A percentile compares a stretch with the other conserved stretches of the same genome.
These are phyloP conservation scores for Eucidaris tribuloides DNA, from an alignment of 35 echinoderm and acorn worm species.

Conservation along the genomic window DNA sequence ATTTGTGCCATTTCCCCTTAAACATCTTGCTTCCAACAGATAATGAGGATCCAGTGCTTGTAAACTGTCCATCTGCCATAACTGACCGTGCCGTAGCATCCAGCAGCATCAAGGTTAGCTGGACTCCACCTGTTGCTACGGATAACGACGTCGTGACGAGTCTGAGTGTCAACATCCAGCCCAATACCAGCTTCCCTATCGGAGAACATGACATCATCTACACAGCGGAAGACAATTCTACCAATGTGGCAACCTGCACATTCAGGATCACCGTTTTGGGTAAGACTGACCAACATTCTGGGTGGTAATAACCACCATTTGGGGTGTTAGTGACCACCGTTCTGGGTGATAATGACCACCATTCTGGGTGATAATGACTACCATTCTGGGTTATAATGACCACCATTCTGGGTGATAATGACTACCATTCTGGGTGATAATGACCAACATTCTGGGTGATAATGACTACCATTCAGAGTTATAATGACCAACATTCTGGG, in stretches of 20 bases:
- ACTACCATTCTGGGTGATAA: neutral
- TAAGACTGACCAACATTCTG: neutral
- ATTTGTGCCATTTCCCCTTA: neutral
- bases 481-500: too few species aligned
- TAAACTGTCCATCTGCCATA: neutral
- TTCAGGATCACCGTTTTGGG: slow-evolving; percentile 14
- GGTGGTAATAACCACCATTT: neutral
- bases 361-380: too few species aligned
- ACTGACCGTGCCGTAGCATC: neutral
- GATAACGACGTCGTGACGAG: slow-evolving; percentile 1
- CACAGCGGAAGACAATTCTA: neutral
- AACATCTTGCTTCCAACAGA: too few species aligned
- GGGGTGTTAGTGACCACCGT: neutral
- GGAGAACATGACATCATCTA: slow-evolving; percentile 7
- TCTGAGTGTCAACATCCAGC: neutral
- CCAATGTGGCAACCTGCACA: neutral
- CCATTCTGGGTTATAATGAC: neutral
- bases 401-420: too few species aligned
- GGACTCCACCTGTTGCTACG: slow-evolving; percentile 24
- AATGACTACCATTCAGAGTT: neutral
- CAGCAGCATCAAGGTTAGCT: neutral
- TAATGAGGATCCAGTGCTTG: slow-evolving; percentile 8
- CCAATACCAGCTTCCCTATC: neutral
- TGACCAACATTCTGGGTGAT: too few species aligned
- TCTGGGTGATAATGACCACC: too few species aligned